Percentiles rank a stretch among this genome's conserved stretches.
phyloP scores from a whole-genome alignment of 2,888 invertebrate species.

The Xiphydria camelus region DNA sequence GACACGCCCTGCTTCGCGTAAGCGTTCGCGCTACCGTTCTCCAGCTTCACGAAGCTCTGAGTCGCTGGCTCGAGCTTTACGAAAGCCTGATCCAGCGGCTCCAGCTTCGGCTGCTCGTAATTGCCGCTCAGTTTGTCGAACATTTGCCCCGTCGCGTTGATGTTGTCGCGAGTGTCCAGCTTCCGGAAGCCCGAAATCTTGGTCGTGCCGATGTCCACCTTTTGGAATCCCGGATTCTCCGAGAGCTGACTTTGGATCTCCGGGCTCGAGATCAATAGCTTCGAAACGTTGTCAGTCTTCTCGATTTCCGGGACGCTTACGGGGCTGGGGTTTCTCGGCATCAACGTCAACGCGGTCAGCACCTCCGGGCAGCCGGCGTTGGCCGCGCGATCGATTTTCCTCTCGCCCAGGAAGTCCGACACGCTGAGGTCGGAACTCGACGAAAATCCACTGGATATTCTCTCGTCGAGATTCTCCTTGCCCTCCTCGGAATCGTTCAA shows the following conservation, averaged over 20 bases:
- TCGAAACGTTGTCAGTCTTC: constrained; percentile 31
- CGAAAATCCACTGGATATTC: constrained; percentile 41
- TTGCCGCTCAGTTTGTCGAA: constrained; percentile 35
- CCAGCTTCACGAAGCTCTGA: constrained; percentile 40
- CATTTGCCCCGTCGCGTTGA: constrained; percentile 31
- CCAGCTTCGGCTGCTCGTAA: constrained; percentile 38
- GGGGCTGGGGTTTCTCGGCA: constrained; percentile 44
- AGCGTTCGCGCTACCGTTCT: constrained; percentile 29
- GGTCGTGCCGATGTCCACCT: constrained; percentile 40
- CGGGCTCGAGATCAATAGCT: constrained; percentile 46
- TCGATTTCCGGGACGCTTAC: constrained; percentile 20
- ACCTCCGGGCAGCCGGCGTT: constrained; percentile 49
- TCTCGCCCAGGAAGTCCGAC: constrained; percentile 44
- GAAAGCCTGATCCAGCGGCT: constrained; percentile 39
- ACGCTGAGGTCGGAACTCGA: constrained; percentile 46
- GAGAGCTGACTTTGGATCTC: constrained; percentile 48
- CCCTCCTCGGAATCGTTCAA: constrained; percentile 34
- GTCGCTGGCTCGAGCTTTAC: constrained; percentile 47
- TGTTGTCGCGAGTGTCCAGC: constrained; percentile 29
- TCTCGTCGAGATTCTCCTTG: constrained; percentile 45
- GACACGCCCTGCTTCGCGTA: constrained; percentile 32
- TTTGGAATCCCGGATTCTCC: constrained; percentile 49
- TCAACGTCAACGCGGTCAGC: constrained; percentile 48
- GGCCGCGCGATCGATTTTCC: constrained; percentile 31
- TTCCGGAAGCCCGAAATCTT: constrained; percentile 30